Evolutionary conservation across 2,113 vertebrate genomes (phyloP), one percentile per base, ranked within the genome.

Genomic region (Etheostoma cragini): DNA sequence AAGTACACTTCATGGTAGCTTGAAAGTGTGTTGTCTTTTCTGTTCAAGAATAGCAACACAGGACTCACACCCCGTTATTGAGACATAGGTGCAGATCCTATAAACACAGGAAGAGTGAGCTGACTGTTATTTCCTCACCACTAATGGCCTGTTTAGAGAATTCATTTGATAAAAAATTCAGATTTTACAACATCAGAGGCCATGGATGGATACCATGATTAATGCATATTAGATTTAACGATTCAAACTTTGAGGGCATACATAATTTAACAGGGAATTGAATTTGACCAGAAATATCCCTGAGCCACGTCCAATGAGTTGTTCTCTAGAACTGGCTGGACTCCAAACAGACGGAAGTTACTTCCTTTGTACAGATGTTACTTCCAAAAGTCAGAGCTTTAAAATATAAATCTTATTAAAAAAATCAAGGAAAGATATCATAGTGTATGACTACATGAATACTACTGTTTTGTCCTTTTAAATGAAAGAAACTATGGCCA

Each of bases 211-310:
- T 58, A 62, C 46, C 53, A 81, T 73, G 21, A 80, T 80, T 77
- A 69, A 84, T 71, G 50, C 75, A 84, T 68, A 74, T 77, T 0
- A 53, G 71, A 47, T 70, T 11, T 38, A 52, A 81, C 15, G 76
- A 67, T 64, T 74, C 58, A 72, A n/a, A 58, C 30, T 78, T 70
- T 68, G 49, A 22, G 35, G 38, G 15, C 56, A 72, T 76, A 22
- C 13, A 88, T 81, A 62, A 80, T 81, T 84, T 35, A 76, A 26
- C 8, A 62, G 38, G 63, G 49, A 50, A 46, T 60, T 38, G 5
- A 45, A 24, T 72, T n/a, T 33, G 19, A 83, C 46, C 38, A 22
- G 17, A 75, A 64, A 75, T 49, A 35, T 64, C 8, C 49, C 15
- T 21, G 17, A 71, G 10, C 4, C 26, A 76, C 60, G 56, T 49